Evolutionary conservation across 2,888 invertebrate species (phyloP), one percentile per base, ranked within the genome.

Genomic region (Saturnia pavonia): DNA sequence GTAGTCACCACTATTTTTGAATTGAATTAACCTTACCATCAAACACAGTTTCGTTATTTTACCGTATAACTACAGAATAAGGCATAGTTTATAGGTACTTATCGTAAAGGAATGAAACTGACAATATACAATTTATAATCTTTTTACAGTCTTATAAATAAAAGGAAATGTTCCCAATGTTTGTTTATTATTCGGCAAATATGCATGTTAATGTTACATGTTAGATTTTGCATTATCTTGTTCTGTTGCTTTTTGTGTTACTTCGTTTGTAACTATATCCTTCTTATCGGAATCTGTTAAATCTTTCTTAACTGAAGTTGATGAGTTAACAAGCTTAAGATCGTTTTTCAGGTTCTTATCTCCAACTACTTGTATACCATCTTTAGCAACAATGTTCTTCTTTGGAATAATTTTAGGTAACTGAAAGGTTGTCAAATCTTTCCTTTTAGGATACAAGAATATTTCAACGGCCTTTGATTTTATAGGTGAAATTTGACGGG

Each of bases 391-490:
- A 0, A 79, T 74, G 40, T 80, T 82, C 71, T 84, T 85, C 40
- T 80, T 82, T 0, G 75, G 67, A 12, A 74, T 9, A 16, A 65
- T 69, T 74, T 79, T 82, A 2, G 74, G 45, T 12, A 74, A 71
- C 1, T 85, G 82, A 1, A 76, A 75, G 9, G 71, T 69, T 11
- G 70, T 69, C 8, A 75, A 63, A 6, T 88, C 85, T 72, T 85
- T 88, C 65, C 87, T 88, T 72, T 89, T 90, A 0, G 93, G 92
- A 73, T 89, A 88, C 19, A 92, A 74, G 45, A 90, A 82, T 67
- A 92, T 84, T 77, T 93, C 93, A 19, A 92, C 80, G 2, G 85
- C 77, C 77, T 89, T 91, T 1, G 87, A 77, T 72, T 87, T 88
- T 0, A 78, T 22, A 0, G 75, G 71, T 11, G 81, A 76, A 22